Percentiles rank a stretch among this genome's conserved stretches.
Conservation (phyloP, 2,888 invertebrate genomes). For the Tipula unca region DNA sequence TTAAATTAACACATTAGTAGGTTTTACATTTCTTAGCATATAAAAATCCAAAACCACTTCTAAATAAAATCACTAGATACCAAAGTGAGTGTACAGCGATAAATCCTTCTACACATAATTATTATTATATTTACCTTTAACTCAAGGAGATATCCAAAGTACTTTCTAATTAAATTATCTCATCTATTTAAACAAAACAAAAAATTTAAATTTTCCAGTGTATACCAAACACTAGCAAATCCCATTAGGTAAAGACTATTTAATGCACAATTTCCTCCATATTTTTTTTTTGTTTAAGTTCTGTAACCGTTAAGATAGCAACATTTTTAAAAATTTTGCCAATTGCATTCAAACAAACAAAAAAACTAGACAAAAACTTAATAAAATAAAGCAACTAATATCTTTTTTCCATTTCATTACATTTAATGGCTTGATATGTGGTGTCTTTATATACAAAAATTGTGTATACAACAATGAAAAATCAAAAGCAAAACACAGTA, state of each 20-base stretch:
- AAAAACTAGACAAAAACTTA: not conserved
- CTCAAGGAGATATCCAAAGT: not conserved
- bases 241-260: not conserved
- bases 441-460: not conserved
- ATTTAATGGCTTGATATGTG: not conserved
- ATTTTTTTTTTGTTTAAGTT: not conserved
- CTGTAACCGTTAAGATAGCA: not conserved
- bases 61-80: too few species aligned
- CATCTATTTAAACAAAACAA: not conserved
- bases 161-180: not conserved
- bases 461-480: not conserved
- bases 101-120: not conserved
- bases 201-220: not conserved
- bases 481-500: not conserved
- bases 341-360: not conserved
- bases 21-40: too few species aligned
- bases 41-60: too few species aligned
- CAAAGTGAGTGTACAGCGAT: too few species aligned
- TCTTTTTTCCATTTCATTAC: not conserved
- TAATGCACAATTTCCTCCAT: not conserved
- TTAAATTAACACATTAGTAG: too few species aligned
- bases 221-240: not conserved
- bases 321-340: not conserved
- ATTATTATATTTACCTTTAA: not conserved
- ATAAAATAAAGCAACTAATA: not conserved